Conservation (phyloP, 2,888 invertebrate species). For the Apotomis turbidana region DNA sequence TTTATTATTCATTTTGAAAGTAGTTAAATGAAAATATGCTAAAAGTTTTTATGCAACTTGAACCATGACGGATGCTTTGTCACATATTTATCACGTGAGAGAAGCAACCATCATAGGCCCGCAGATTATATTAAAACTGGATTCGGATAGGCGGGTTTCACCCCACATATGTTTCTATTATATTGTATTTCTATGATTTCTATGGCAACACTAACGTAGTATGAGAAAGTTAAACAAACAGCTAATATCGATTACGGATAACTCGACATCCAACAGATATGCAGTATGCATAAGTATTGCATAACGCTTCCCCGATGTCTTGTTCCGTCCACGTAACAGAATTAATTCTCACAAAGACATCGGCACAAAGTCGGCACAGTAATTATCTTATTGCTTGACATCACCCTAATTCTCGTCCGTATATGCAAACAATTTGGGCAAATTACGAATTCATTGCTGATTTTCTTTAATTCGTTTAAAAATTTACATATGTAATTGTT, state of each 20-base stretch:
- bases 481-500: too few species aligned
- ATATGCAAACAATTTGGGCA: neutral
- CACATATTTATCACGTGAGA: too few species aligned
- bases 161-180: too few species aligned
- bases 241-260: conserved; percentile 8
- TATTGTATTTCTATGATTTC: too few species aligned
- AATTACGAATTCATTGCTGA: neutral
- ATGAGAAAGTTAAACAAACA: conserved; percentile 4
- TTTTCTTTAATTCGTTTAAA: neutral
- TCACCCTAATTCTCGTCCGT: neutral
- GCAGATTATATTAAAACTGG: too few species aligned
- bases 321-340: conserved; percentile 15
- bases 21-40: too few species aligned
- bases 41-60: too few species aligned
- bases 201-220: too few species aligned
- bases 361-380: neutral
- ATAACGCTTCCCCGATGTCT: conserved; percentile 5
- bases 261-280: conserved; percentile 2
- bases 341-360: conserved; percentile 3
- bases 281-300: neutral
- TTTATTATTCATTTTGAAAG: too few species aligned
- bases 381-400: conserved; percentile 8
- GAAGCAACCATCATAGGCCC: too few species aligned
- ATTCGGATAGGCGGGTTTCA: too few species aligned
- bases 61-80: too few species aligned